Base-by-base conservation (phyloP, 2,888 invertebrate species). In the Caenorhabditis sulstoni region DNA sequence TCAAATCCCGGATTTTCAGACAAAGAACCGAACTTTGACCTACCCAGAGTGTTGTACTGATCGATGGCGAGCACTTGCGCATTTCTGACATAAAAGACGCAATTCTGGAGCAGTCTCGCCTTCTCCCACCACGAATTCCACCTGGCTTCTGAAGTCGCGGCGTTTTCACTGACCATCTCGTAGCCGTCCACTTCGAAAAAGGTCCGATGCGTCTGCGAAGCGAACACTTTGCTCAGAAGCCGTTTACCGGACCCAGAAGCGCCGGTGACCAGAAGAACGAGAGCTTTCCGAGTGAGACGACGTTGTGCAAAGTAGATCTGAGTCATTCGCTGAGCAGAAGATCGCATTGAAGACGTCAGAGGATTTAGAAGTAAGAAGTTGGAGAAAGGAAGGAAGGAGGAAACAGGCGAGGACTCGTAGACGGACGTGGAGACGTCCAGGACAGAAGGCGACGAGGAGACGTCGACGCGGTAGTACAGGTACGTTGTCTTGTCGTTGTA, bases 111-210 rank as follows among this genome's bases (percentile, higher is more conserved):
- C 12, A 64, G 4, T 14, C 58, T 68, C 16, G 76, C 73, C 49
- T 58, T 73, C 22, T 85, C 81, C 50, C 87, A 61, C 41, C 73
- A 66, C 16, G 62, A 37, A 50, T 73, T 79, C 52, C 81, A 75
- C 58, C 82, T 83, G n/a, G 71, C 57, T 41, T 82, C 85, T 0
- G 78, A 62, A 29, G 80, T 70, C 12, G 79, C 71, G 18, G 85
- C 58, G 37, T 82, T 82, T 2, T 83, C 86, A 39, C 79, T 83
- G 80, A 85, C 85, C 18, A 85, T 74, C 16, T 87, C 85, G 57
- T 83, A 85, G 29, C 81, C 84, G 52, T 85, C 79, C 8, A 85
- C 66, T 67, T 79, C 77, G 16, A 83, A 35, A 8, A 86, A 62
- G 49, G 81, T 85, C 9, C 81, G 77, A 67, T 87, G 78, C 11